Base-by-base conservation (phyloP, 1,140 invertebrate species). In the Drosophila leontia region DNA sequence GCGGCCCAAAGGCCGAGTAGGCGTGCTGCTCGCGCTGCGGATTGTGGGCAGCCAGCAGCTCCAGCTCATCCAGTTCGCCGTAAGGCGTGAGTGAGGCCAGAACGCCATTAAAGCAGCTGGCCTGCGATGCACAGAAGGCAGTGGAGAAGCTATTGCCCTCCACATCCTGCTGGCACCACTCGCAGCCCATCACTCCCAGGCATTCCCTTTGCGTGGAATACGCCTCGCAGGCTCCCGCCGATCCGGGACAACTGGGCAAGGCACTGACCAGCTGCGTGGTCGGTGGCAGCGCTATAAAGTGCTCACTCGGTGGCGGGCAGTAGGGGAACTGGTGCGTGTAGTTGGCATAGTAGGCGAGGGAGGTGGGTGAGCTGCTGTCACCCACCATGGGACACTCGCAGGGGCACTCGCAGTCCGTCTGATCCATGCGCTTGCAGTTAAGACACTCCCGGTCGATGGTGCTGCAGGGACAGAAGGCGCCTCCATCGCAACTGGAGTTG, bases 381-480 rank as follows among this genome's bases (percentile, higher is more conserved):
- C 93, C 58, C 78, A 94, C 95, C 35, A 98, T 93, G 15, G 96
- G 96, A 92, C 98, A 99, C 92, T 99, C 98, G 92, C 98, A 99
- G 0, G 98, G 98, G 93, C 98, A 99, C 92, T 99, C 98, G 83
- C 98, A 99, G 81, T 98, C 97, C 7, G 95, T 97, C 93, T 98
- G 97, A 91, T 98, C 98, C 97, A 98, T 98, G 19, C 97, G 94
- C 92, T 98, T 96, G 91, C 98, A 99, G 91, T 98, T 98, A 6
- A 99, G 94, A 91, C 98, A 99, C 0, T 97, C 93, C 19, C 97
- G 95, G 92, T 98, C 97, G 64, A 96, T 96, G 91, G 97, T 97
- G 91, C 97, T 98, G 86, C 98, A 99, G 0, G 98, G 98, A 93
- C 98, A 99, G 92, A 99, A 99, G 7, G 97, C 97, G 12, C 96